Evolutionary conservation across 2,113 vertebrate species (phyloP).

Genomic region (Sturnira hondurensis): DNA sequence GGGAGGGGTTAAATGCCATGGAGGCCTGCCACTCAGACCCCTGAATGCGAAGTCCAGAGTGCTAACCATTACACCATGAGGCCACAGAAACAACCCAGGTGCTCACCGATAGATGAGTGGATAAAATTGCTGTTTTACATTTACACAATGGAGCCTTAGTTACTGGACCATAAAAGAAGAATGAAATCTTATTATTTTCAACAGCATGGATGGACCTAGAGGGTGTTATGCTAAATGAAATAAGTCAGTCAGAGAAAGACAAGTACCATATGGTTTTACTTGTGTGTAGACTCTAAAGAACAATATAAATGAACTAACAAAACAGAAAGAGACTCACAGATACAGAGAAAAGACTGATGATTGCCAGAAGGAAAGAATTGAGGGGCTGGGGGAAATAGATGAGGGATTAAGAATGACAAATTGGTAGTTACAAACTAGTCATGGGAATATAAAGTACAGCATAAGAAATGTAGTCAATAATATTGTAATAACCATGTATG

Average conservation of each 20-base stretch:
- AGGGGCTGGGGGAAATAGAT: neutral
- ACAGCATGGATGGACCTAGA: neutral
- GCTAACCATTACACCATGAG: neutral
- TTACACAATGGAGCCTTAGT: neutral
- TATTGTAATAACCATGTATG: neutral
- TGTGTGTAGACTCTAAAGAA: neutral
- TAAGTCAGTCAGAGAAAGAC: neutral
- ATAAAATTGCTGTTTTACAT: neutral
- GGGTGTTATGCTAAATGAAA: neutral
- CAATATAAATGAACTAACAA: neutral
- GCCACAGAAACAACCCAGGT: neutral
- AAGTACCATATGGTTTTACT: neutral
- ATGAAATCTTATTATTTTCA: neutral
- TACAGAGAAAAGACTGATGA: neutral
- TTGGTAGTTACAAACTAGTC: neutral
- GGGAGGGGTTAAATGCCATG: neutral
- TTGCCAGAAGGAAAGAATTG: neutral
- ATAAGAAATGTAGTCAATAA: neutral
- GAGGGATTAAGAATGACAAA: neutral
- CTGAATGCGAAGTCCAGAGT: neutral
- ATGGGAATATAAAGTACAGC: neutral
- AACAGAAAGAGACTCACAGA: neutral
- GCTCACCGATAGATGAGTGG: neutral
- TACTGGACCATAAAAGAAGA: neutral
- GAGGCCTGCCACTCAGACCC: neutral